Evolutionary conservation across 2,797 vertebrate genomes (phyloP).

Genomic region (Smutsia temminckii): DNA sequence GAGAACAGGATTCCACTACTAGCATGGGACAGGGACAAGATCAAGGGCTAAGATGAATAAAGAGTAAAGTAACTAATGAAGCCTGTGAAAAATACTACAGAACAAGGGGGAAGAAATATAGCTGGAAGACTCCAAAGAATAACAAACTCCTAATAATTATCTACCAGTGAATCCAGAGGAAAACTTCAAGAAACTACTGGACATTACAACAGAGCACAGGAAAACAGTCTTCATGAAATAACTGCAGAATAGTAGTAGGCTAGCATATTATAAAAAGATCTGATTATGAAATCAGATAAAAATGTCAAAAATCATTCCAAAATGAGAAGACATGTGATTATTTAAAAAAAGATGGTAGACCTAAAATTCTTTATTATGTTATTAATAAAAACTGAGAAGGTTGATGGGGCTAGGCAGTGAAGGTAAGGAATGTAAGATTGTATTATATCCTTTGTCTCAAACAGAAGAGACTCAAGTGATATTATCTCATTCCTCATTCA

Average conservation of each 20-base stretch:
- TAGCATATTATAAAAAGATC: background rate
- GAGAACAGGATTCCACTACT: background rate
- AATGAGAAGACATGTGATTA: conserved; percentile 27
- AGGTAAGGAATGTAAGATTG: background rate
- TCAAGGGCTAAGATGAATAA: conserved; percentile 19
- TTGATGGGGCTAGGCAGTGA: background rate
- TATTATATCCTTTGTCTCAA: conserved; percentile 28
- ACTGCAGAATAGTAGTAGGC: conserved; percentile 12
- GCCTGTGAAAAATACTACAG: conserved; percentile 8
- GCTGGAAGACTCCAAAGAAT: conserved; percentile 28
- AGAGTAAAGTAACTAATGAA: background rate
- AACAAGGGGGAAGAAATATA: background rate
- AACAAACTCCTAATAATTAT: conserved; percentile 37
- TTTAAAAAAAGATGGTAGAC: background rate
- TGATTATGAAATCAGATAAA: conserved; percentile 41
- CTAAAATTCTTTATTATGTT: conserved; percentile 39
- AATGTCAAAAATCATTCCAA: conserved; percentile 40
- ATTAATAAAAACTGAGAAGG: conserved; percentile 24
- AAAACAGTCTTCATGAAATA: conserved; percentile 32
- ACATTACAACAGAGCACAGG: background rate
- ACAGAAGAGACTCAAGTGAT: background rate
- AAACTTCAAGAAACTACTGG: conserved; percentile 43
- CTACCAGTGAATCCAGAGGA: background rate
- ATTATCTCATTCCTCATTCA: conserved; percentile 14
- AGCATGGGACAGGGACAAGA: background rate